Base-by-base conservation (phyloP, 2,888 invertebrate species). In the Camptogramma bilineatum region DNA sequence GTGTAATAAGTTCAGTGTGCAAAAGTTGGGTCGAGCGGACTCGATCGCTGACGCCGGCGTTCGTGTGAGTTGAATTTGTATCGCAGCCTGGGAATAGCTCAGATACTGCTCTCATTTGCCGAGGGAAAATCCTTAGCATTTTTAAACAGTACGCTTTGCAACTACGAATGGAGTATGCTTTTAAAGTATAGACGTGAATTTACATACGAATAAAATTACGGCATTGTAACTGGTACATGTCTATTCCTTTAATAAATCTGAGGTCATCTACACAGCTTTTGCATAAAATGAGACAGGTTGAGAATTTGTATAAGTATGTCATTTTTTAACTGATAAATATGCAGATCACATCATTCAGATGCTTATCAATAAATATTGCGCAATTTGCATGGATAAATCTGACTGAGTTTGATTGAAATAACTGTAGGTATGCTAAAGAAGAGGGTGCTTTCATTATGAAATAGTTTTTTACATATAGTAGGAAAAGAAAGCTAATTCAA, bases 11-110 rank as follows among this genome's bases (percentile, higher is more conserved):
- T 58, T 62, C 57, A 61, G 62, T 66, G 62, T 62, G 66, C 62
- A 66, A 58, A 62, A 61, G 66, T 59, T 65, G 65, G 53, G 52
- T 28, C 57, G 64, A 57, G 58, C 48, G 48, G 53, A 39, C 52
- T 17, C 52, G 52, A 62, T 31, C n/a, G 60, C 28, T 42, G 60
- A 52, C 64, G 78, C 78, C 76, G 73, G 79, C 79, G 77, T 68
- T 71, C 82, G 79, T 91, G 91, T 91, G 91, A 91, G 85, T 86
- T 86, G 91, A 91, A 91, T 91, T 89, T 83, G 85, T 90, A 86
- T 88, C 81, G 79, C 71, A 77, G 89, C 86, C 88, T 89, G 90
- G 87, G 90, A 91, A 89, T 87, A 89, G 86, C 84, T 83, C 76
- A 81, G 85, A 84, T 83, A 83, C 83, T 87, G 87, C 88, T 89